Conservation (phyloP, 2,888 invertebrate species). For the Rotaria macrura region DNA sequence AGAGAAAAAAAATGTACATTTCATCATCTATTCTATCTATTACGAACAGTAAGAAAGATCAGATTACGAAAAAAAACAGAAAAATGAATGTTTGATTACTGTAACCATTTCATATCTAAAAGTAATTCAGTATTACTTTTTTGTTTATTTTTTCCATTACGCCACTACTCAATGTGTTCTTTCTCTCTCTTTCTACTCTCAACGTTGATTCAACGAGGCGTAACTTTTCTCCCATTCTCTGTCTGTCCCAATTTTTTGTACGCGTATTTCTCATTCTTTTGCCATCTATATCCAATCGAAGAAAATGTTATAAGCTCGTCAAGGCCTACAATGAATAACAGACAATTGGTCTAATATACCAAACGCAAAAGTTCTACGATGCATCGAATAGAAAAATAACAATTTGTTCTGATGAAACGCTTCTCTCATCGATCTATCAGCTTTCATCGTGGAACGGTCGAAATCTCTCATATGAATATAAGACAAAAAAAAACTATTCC, state of each 20-base stretch:
- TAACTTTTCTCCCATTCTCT: neutral
- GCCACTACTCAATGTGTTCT: neutral
- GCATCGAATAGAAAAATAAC: neutral
- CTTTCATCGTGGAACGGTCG: neutral
- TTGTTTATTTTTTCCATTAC: no score
- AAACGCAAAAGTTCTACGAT: neutral
- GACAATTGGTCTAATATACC: neutral
- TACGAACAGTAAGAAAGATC: no score
- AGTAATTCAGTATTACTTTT: no score
- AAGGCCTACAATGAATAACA: neutral
- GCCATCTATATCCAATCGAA: neutral
- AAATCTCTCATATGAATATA: neutral
- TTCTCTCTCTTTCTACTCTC: no score
- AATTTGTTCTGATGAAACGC: neutral
- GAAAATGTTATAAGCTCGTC: neutral
- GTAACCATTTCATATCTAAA: no score
- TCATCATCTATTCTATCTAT: no score
- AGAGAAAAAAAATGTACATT: no score
- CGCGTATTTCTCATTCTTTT: neutral
- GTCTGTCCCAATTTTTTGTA: neutral
- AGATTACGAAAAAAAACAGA: no score
- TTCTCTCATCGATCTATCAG: neutral
- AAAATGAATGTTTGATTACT: no score
- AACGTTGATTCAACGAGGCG: neutral
- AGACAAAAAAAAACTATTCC: neutral